These are phyloP conservation scores for Rhagium mordax DNA, from an alignment of 2,888 invertebrate genomes.

Conservation along the genomic window DNA sequence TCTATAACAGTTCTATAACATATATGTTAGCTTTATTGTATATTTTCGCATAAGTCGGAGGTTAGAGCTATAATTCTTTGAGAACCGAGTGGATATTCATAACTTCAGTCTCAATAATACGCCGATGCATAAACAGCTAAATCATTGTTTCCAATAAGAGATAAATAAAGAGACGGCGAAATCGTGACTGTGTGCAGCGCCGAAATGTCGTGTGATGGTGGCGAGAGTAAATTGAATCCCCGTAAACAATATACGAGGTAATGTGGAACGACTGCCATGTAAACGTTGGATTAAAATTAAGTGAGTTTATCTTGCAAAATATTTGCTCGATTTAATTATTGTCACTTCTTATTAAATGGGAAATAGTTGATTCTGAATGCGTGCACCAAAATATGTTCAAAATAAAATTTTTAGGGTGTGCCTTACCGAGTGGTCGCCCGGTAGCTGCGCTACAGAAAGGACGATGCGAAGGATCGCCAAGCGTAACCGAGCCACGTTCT, in stretches of 20 bases:
- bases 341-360: too few species aligned
- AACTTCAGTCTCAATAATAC: background rate
- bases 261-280: background rate
- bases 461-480: slow-evolving; percentile 4
- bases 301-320: too few species aligned
- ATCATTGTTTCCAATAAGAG: slow-evolving; percentile 12
- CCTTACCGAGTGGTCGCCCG: background rate
- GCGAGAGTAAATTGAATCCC: slow-evolving; percentile 9
- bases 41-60: background rate
- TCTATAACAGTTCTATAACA: too few species aligned
- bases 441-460: background rate
- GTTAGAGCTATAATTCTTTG: background rate
- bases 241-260: background rate
- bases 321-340: too few species aligned
- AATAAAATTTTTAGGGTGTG: too few species aligned
- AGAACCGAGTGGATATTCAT: background rate
- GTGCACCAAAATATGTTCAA: too few species aligned
- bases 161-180: slow-evolving; percentile 7
- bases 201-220: slow-evolving; percentile 6
- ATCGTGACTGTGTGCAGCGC: slow-evolving; percentile 12
- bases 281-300: too few species aligned
- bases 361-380: too few species aligned
- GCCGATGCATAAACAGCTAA: slow-evolving; percentile 12
- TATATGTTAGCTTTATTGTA: too few species aligned
- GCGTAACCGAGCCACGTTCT: slow-evolving; percentile 55